Evolutionary conservation across 2,888 invertebrate genomes (phyloP).

Genomic region (Dasysyrphus tricinctus): DNA sequence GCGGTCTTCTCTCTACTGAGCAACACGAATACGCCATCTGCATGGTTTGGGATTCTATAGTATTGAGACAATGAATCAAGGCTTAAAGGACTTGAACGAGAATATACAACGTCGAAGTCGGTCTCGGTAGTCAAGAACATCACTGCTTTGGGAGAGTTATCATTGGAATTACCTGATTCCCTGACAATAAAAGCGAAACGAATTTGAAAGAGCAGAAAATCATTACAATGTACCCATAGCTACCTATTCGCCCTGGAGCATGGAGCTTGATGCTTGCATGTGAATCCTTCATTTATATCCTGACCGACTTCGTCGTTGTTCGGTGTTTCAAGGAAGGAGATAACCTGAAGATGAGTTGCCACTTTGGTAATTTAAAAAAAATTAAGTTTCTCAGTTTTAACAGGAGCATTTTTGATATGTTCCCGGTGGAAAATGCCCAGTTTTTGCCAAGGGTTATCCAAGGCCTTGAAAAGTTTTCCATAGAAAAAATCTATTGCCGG

Average conservation of each 20-base stretch:
- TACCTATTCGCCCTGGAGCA: neutral
- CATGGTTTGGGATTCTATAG: neutral
- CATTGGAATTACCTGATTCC: constrained; percentile 71
- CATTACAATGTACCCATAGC: constrained; percentile 37
- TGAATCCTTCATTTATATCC: constrained; percentile 71
- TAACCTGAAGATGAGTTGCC: constrained; percentile 3
- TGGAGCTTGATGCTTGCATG: constrained; percentile 52
- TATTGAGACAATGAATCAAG: constrained; percentile 43
- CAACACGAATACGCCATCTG: constrained; percentile 56
- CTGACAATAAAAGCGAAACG: constrained; percentile 73
- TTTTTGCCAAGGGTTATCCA: too few species aligned
- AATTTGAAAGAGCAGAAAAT: constrained; percentile 68
- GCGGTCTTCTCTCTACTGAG: neutral
- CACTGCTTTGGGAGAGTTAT: constrained; percentile 32
- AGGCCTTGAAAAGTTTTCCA: too few species aligned
- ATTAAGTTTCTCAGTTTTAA: neutral
- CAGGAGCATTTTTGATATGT: neutral
- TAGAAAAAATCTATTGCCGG: too few species aligned
- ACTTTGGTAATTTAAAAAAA: neutral
- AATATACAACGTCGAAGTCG: neutral
- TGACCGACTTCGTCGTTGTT: neutral
- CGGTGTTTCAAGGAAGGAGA: neutral
- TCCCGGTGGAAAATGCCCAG: too few species aligned
- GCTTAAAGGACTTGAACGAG: constrained; percentile 18
- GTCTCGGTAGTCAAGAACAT: constrained; percentile 49